Percentiles rank a stretch among this genome's conserved stretches.
Conservation (phyloP, 2,113 vertebrate species). For the Leucoraja erinaceus region DNA sequence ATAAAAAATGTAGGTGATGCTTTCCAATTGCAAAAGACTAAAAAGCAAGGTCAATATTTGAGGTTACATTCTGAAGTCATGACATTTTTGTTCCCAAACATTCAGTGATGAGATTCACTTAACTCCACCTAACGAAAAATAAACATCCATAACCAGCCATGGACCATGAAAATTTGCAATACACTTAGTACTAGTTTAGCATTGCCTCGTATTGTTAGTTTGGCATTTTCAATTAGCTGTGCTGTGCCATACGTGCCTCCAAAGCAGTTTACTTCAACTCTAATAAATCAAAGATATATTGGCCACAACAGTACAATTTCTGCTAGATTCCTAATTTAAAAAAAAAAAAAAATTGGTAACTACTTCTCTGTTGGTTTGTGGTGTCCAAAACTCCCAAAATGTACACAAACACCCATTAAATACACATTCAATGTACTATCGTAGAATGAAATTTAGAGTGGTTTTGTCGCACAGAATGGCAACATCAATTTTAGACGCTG, state of each 20-base stretch:
- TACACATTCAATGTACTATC: neutral
- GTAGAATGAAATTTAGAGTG: neutral
- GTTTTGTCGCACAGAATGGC: neutral
- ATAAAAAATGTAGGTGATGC: neutral
- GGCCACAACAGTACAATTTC: neutral
- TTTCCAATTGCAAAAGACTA: neutral
- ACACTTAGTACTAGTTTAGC: neutral
- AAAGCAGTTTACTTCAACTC: neutral
- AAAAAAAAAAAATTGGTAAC: neutral
- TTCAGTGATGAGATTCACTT: neutral
- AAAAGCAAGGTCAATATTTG: neutral
- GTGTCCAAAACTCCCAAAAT: neutral
- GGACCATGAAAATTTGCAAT: neutral
- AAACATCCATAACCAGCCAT: neutral
- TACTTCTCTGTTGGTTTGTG: neutral
- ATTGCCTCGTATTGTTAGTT: neutral
- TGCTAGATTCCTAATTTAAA: neutral
- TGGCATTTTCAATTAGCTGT: neutral
- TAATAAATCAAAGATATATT: neutral
- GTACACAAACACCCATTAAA: conserved; percentile 12
- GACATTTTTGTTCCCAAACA: neutral
- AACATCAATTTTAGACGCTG: too few relatives aligned
- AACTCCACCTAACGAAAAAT: neutral
- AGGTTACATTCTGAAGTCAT: neutral
- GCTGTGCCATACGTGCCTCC: neutral